Conservation (phyloP, 2,888 invertebrate species). For the Pristionchus fissidentatus region DNA sequence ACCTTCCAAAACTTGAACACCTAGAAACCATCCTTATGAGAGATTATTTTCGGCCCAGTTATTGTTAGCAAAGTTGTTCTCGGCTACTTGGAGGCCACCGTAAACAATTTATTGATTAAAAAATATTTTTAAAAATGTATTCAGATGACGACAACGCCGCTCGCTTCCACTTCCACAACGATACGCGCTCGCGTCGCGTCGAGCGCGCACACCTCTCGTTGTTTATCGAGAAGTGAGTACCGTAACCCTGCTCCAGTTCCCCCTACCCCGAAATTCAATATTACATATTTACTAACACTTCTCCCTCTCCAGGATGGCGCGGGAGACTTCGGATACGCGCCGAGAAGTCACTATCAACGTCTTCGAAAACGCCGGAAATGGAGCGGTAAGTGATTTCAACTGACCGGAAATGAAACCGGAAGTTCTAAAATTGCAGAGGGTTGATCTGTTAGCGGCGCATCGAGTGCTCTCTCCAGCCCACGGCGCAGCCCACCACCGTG, state of each 20-base stretch:
- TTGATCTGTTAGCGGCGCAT: slow-evolving; percentile 6
- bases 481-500: neutral
- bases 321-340: neutral
- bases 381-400: neutral
- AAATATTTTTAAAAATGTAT: too few species aligned
- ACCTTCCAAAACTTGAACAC: too few species aligned
- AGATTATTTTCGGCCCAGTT: too few species aligned
- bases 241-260: neutral
- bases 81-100: too few species aligned
- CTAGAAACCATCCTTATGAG: too few species aligned
- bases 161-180: neutral
- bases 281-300: too few species aligned
- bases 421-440: neutral
- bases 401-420: neutral
- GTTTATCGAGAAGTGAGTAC: slow-evolving; percentile 2
- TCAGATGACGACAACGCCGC: neutral
- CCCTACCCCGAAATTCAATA: too few species aligned
- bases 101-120: too few species aligned
- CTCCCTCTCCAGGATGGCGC: too few species aligned
- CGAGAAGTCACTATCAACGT: slow-evolving; percentile 3
- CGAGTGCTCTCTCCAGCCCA: neutral
- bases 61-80: too few species aligned
- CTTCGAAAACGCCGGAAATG: neutral
- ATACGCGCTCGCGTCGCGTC: neutral
- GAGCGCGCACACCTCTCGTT: neutral